Evolutionary conservation across 2,888 invertebrate genomes (phyloP), one percentile per base, ranked within the genome.

Genomic region (Tetheella fluctuosa): DNA sequence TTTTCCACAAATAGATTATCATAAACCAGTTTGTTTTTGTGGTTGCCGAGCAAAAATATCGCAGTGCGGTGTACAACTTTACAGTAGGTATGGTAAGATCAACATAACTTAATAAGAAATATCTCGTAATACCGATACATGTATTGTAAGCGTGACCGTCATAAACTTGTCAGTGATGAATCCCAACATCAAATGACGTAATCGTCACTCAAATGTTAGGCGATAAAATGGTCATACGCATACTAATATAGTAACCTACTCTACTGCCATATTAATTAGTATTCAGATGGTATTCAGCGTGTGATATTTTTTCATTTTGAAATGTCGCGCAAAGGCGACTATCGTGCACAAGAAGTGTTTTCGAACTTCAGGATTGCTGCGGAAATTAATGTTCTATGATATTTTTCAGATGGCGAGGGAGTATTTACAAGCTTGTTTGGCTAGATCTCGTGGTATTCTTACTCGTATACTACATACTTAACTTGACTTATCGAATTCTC

Each of bases 381-480:
- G 12, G 25, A 62, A 34, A 59, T 52, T 23, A 53, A 59, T 42
- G n/a, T 57, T 42, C 39, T 39, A 55, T 67, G 13, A 34, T 71
- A 80, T 64, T 70, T 95, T 95, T 67, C 94, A 98, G 98, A 94
- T 98, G 98, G 98, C 95, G 96, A 71, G 98, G 98, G 53, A 98
- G 98, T 84, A 97, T 98, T 77, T 98, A 98, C 95, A 98, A 98
- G 90, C 91, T 98, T 71, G 96, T 98, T 65, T 98, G 98, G 98
- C 94, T 97, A 71, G 98, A 98, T 86, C 94, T 98, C 59, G 81
- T 97, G 30, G 94, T 97, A 59, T 98, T 97, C 85, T 94, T 97
- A 64, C 89, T 95, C 39, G 84, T 96, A 59, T 98, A 98, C 85
- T 97, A 97, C 80, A 78, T 94, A 52, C 94, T 98, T 68, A 97